These are phyloP conservation scores for Mobula birostris DNA, from an alignment of 2,113 vertebrate genomes.

Conservation along the genomic window DNA sequence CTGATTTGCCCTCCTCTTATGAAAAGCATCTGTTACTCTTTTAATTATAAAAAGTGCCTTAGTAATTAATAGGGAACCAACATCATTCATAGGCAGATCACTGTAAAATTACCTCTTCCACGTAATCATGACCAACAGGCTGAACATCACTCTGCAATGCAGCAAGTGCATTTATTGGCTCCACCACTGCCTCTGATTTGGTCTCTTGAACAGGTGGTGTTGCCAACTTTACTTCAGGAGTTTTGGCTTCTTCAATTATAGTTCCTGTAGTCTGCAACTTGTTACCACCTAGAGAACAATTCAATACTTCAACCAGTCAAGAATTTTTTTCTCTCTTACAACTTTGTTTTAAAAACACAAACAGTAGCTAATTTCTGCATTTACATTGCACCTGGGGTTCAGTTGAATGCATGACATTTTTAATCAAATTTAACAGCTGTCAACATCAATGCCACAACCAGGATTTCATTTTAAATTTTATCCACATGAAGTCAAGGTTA, in stretches of 20 bases:
- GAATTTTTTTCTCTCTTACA: too few species aligned
- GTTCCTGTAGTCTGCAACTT: slow-evolving; percentile 79
- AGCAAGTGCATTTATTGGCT: slow-evolving; percentile 74
- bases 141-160: slow-evolving; percentile 93
- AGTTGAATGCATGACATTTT: not conserved
- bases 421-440: not conserved
- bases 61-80: not conserved
- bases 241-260: slow-evolving; percentile 70
- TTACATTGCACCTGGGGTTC: not conserved
- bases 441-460: not conserved
- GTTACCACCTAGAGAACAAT: slow-evolving; percentile 69
- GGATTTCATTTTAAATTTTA: not conserved
- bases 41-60: not conserved
- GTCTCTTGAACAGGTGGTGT: slow-evolving; percentile 57
- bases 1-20: not conserved
- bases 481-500: not conserved
- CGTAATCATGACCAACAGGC: slow-evolving; percentile 94
- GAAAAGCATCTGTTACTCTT: not conserved
- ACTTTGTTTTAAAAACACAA: not conserved
- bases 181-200: slow-evolving; percentile 65
- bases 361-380: not conserved
- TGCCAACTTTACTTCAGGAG: slow-evolving; percentile 64
- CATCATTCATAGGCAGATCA: not conserved
- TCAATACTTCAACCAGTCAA: slow-evolving; percentile 24
- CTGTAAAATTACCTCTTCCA: slow-evolving; percentile 77